Conservation (phyloP, 2,797 vertebrate species). For the Notamacropus eugenii region DNA sequence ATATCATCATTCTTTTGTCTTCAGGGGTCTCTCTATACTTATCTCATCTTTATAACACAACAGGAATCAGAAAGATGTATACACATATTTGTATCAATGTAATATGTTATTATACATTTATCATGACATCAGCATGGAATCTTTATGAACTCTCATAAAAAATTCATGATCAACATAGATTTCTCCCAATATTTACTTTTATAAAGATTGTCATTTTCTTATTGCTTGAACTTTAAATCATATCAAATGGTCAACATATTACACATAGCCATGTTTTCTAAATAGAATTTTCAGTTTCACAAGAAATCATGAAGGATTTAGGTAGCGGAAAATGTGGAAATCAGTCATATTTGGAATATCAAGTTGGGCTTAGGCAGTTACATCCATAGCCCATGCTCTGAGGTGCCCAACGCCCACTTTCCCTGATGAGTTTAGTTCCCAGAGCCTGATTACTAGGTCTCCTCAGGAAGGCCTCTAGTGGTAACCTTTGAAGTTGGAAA, state of each 20-base stretch:
- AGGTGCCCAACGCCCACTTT: not conserved
- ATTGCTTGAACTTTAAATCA: not conserved
- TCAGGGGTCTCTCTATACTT: constrained; percentile 23
- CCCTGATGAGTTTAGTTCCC: not conserved
- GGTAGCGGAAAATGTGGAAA: not conserved
- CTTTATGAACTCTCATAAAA: constrained; percentile 24
- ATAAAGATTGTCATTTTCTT: not conserved
- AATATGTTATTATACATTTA: not conserved
- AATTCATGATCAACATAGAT: constrained; percentile 30
- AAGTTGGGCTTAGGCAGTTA: not conserved
- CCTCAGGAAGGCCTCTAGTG: not conserved
- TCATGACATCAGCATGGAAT: not conserved
- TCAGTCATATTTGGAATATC: not conserved
- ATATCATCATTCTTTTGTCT: constrained; percentile 27
- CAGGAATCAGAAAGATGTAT: not conserved
- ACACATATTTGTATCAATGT: not conserved
- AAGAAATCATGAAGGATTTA: not conserved
- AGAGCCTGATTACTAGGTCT: not conserved
- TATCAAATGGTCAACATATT: not conserved
- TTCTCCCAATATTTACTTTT: not conserved
- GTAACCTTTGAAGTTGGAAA: not conserved
- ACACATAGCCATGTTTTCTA: not conserved
- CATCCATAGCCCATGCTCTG: not conserved
- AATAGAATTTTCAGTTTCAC: not conserved
- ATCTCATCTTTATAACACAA: not conserved